Conservation (phyloP, 2,888 invertebrate species). For the Pseudococcus viburni region DNA sequence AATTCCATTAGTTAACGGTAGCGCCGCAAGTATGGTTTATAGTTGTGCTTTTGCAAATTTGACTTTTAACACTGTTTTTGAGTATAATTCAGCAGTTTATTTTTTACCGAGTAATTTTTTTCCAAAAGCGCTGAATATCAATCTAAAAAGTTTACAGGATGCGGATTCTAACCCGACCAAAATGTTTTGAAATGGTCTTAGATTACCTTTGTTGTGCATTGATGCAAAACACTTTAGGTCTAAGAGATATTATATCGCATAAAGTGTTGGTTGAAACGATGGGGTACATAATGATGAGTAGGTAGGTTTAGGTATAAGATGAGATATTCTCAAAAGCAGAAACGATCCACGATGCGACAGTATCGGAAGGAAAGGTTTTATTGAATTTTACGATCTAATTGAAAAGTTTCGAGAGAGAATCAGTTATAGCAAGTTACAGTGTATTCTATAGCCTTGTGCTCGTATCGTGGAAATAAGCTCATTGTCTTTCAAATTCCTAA, state of each 20-base stretch:
- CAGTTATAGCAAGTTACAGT: constrained; percentile 30
- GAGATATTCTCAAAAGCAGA: neutral
- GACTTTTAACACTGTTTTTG: constrained; percentile 5
- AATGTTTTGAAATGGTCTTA: neutral
- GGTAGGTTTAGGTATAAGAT: neutral
- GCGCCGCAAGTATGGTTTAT: neutral
- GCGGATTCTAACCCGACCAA: no score
- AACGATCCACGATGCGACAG: neutral
- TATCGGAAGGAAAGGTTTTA: constrained; percentile 36
- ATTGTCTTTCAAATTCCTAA: constrained; percentile 53
- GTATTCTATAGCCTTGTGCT: constrained; percentile 6
- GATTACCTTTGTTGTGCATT: neutral
- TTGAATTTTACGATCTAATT: constrained; percentile 40
- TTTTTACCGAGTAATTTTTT: neutral
- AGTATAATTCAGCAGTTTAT: neutral
- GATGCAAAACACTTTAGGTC: neutral
- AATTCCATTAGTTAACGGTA: constrained; percentile 28
- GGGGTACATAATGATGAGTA: neutral
- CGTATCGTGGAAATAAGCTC: constrained; percentile 23
- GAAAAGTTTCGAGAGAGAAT: constrained; percentile 34
- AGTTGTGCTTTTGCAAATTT: neutral
- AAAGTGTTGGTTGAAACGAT: neutral
- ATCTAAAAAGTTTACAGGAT: no score
- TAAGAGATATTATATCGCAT: neutral
- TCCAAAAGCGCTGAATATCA: no score